Evolutionary conservation across 2,888 invertebrate genomes (phyloP), one percentile per base, ranked within the genome.

Genomic region (Atrina japonica): DNA sequence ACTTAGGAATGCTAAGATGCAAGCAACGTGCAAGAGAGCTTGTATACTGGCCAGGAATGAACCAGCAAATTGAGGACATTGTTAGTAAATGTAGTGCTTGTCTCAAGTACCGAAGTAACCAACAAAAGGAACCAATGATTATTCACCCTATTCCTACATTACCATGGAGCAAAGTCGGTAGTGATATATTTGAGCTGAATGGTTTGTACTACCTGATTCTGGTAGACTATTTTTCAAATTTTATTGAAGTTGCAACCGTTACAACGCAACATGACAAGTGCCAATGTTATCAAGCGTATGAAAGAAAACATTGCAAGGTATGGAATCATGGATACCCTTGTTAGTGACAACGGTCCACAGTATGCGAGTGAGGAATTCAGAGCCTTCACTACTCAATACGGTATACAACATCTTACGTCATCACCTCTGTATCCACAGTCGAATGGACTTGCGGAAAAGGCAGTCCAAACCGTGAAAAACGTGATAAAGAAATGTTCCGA

Each of bases 401-500:
- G 52, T 21, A 50, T 63, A 21, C 23, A 49, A 21, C 40, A 52
- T 35, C n/a, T 25, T 11, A 77, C 72, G 5, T 79, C 67, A 3
- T 71, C 70, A 7, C 80, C 77, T 21, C 27, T 61, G 52, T 69
- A 77, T 47, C 66, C 68, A 27, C 77, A 80, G 43, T 53, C 74
- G 16, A 82, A 82, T 68, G 79, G 78, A 9, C 53, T 73, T 9
- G 73, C 73, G 7, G 80, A 82, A 71, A 77, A 71, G 56, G 45
- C 69, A 30, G 75, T 77, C 11, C 70, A 75, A 67, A 73, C 70
- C 27, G 68, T 70, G 11, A 77, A 77, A 65, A 53, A 58, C 25
- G 11, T 75, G 7, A 45, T 70, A 6, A 60, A 70, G 23, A 78
- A 73, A 58, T 66, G 67, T 45, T 14, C 41, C 16, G 68, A 30